Evolutionary conservation across 2,113 vertebrate genomes (phyloP).

Genomic region (Tautogolabrus adspersus): DNA sequence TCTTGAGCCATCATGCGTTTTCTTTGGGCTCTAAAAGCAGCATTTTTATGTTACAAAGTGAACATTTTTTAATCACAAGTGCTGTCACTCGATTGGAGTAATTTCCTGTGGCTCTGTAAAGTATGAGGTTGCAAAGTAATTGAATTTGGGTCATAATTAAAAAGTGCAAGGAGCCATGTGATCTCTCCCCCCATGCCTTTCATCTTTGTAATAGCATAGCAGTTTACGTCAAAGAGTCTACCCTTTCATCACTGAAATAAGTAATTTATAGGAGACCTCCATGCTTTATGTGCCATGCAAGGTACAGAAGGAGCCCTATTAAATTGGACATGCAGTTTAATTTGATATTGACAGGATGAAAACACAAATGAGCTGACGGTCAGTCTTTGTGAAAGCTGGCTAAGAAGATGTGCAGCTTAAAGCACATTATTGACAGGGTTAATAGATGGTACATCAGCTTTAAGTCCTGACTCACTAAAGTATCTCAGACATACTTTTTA

Average conservation of each 20-base stretch:
- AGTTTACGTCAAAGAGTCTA: slow-evolving; percentile 48
- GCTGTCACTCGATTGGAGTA: slow-evolving; percentile 65
- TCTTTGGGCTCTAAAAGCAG: slow-evolving; percentile 21
- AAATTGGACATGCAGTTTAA: slow-evolving; percentile 60
- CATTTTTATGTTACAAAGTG: slow-evolving; percentile 40
- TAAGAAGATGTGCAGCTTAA: slow-evolving; percentile 2
- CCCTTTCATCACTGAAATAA: slow-evolving; percentile 64
- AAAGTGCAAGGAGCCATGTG: slow-evolving; percentile 79
- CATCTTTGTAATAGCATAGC: slow-evolving; percentile 70
- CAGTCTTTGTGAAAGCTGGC: slow-evolving; percentile 1
- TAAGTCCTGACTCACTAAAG: neutral
- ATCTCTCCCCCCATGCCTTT: slow-evolving; percentile 63
- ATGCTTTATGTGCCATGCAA: slow-evolving; percentile 61
- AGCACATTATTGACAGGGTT: neutral
- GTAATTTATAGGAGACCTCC: slow-evolving; percentile 45
- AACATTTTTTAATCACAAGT: slow-evolving; percentile 72
- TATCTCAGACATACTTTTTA: neutral
- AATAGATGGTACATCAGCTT: neutral
- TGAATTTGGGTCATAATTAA: slow-evolving; percentile 82
- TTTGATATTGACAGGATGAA: slow-evolving; percentile 43
- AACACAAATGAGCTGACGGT: slow-evolving; percentile 36
- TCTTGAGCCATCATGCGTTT: slow-evolving; percentile 18
- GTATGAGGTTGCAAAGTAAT: slow-evolving; percentile 75
- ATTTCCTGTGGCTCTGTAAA: slow-evolving; percentile 69
- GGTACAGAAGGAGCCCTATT: slow-evolving; percentile 47